A percentile compares a stretch with the other conserved stretches of the same genome.
These are phyloP conservation scores for Fopius arisanus DNA, from an alignment of 1,140 invertebrate species.

Conservation along the genomic window DNA sequence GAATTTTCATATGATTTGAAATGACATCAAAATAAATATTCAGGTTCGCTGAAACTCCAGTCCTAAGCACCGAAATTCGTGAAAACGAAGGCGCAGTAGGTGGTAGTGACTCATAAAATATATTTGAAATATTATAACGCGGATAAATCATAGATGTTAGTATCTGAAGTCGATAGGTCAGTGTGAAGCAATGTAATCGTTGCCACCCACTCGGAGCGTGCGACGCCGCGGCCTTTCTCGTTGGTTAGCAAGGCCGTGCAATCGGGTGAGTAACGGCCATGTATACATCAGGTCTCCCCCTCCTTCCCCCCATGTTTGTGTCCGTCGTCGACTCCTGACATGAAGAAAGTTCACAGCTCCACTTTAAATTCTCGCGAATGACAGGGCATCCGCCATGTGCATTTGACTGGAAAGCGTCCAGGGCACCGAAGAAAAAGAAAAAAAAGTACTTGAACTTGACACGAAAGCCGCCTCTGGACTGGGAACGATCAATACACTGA, in stretches of 20 bases:
- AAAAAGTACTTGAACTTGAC: slow-evolving; percentile 58
- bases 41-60: too few relatives aligned
- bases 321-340: not conserved
- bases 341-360: not conserved
- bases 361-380: too few relatives aligned
- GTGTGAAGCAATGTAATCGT: slow-evolving; percentile 31
- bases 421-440: slow-evolving; percentile 10
- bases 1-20: too few relatives aligned
- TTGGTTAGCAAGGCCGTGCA: slow-evolving; percentile 34
- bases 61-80: too few relatives aligned
- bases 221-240: slow-evolving; percentile 36
- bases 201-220: slow-evolving; percentile 18
- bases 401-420: not conserved
- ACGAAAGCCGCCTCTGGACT: slow-evolving; percentile 45
- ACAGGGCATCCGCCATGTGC: not conserved
- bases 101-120: slow-evolving; percentile 6
- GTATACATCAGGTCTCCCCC: not conserved
- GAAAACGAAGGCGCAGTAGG: too few relatives aligned
- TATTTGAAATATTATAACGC: slow-evolving; percentile 8
- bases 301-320: not conserved
- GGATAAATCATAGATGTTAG: not conserved
- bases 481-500: slow-evolving; percentile 57
- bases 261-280: slow-evolving; percentile 25
- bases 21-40: too few relatives aligned
- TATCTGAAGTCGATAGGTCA: slow-evolving; percentile 25